Percentiles rank a stretch among this genome's conserved stretches.
Evolutionary conservation across 2,797 vertebrate species (phyloP).

Genomic region (Neosalanx taihuensis): DNA sequence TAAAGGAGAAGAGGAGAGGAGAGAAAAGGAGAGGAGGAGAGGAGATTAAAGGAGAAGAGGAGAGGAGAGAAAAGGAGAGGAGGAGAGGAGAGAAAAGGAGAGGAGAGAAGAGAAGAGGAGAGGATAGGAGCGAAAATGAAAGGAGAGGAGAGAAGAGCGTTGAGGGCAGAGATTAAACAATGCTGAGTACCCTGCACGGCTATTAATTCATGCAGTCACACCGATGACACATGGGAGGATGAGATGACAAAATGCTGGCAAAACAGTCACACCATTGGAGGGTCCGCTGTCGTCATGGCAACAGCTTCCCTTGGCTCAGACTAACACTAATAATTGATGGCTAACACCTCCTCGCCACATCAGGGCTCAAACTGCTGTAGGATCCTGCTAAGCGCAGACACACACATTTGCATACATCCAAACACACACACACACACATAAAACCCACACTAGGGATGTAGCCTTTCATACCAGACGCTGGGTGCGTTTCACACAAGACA

Average conservation of each 20-base stretch:
- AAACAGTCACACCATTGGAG: not conserved
- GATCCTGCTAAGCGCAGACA: not conserved
- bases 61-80: not conserved
- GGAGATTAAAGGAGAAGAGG: not conserved
- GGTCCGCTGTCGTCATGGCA: constrained; percentile 23
- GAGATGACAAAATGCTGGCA: constrained; percentile 8
- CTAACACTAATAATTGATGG: constrained; percentile 1
- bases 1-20: too few species aligned
- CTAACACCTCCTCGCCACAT: constrained; percentile 10
- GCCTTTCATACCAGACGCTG: not conserved
- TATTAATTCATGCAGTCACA: not conserved
- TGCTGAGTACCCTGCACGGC: not conserved
- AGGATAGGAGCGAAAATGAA: not conserved
- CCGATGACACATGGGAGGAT: not conserved
- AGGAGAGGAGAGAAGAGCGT: not conserved
- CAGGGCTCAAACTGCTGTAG: not conserved
- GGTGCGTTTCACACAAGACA: not conserved
- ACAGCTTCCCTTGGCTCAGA: constrained; percentile 11
- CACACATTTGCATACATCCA: not conserved
- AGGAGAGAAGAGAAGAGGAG: not conserved
- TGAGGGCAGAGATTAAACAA: not conserved
- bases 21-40: not conserved
- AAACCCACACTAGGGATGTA: not conserved
- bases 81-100: not conserved
- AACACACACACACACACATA: not conserved